A percentile compares a stretch with the other conserved stretches of the same genome.
These are phyloP conservation scores for Ichneumoninae sp. DNA, from an alignment of 2,888 invertebrate genomes.

Conservation along the genomic window DNA sequence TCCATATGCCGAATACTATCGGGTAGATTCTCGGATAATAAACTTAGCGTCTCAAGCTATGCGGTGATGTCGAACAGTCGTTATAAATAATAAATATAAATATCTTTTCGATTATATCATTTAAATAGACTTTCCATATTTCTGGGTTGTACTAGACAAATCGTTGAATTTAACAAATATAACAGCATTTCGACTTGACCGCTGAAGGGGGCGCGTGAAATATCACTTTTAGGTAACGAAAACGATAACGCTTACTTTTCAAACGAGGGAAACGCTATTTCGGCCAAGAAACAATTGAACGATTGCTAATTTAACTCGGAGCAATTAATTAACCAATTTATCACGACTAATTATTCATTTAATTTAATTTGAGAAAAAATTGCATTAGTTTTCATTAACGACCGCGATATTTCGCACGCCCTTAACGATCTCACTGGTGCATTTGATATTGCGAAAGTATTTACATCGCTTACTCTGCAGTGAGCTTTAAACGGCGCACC, in stretches of 20 bases:
- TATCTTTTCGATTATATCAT: not conserved
- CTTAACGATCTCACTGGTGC: conserved; percentile 4
- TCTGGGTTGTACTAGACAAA: not conserved
- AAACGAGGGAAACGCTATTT: not conserved
- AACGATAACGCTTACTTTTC: not conserved
- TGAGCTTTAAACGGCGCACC: not conserved
- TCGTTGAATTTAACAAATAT: not conserved
- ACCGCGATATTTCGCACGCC: not conserved
- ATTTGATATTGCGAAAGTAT: not conserved
- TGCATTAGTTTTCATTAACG: not conserved
- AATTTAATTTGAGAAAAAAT: not conserved
- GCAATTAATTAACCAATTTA: not conserved
- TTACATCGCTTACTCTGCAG: not conserved
- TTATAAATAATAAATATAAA: conserved; percentile 40
- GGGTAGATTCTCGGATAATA: conserved; percentile 5
- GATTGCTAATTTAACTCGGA: not conserved
- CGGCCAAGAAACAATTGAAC: not conserved
- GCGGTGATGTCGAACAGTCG: conserved; percentile 40
- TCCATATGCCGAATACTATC: conserved; percentile 20
- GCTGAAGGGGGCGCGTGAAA: not conserved
- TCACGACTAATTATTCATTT: not conserved
- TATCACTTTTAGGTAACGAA: not conserved
- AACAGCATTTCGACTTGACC: not conserved
- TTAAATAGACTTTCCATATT: not conserved
- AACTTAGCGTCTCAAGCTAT: conserved; percentile 25